phyloP scores from a whole-genome alignment of 2,888 invertebrate genomes.

The Agrochola lychnidis region DNA sequence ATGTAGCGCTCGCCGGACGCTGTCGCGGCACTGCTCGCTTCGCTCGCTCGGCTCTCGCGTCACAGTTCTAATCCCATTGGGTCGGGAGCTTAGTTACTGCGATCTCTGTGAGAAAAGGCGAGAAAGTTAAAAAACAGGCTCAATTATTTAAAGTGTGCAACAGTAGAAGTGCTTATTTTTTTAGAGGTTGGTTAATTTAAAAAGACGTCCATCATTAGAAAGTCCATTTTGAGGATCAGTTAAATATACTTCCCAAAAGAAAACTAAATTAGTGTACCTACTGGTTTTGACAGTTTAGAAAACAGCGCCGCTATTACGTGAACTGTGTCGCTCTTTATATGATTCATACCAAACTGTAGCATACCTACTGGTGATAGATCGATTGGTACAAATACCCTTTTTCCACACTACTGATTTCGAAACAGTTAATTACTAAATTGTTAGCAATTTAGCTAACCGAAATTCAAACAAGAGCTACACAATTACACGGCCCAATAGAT shows the following conservation, averaged over 20 bases:
- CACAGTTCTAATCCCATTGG: not conserved
- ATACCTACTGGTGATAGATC: not conserved
- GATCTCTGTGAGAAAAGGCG: too few species aligned
- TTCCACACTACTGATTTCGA: not conserved
- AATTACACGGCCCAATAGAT: conserved; percentile 1
- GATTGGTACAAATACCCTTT: not conserved
- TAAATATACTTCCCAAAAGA: not conserved
- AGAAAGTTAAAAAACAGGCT: too few species aligned
- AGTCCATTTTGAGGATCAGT: not conserved
- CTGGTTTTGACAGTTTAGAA: too few species aligned
- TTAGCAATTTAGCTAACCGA: conserved; percentile 14
- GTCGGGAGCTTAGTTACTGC: too few species aligned
- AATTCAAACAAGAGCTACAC: conserved; percentile 2
- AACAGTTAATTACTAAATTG: conserved; percentile 22
- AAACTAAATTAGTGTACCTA: not conserved
- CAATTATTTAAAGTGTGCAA: too few species aligned
- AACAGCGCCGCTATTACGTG: rapidly evolving
- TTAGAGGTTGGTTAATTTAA: not conserved
- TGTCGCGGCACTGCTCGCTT: not conserved
- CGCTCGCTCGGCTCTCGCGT: not conserved
- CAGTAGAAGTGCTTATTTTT: too few species aligned
- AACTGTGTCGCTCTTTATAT: not conserved
- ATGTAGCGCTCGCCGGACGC: not conserved
- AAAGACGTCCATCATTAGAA: not conserved
- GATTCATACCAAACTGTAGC: not conserved